phyloP scores from a whole-genome alignment of 2,797 vertebrate species.

The Melanogrammus aeglefinus region DNA sequence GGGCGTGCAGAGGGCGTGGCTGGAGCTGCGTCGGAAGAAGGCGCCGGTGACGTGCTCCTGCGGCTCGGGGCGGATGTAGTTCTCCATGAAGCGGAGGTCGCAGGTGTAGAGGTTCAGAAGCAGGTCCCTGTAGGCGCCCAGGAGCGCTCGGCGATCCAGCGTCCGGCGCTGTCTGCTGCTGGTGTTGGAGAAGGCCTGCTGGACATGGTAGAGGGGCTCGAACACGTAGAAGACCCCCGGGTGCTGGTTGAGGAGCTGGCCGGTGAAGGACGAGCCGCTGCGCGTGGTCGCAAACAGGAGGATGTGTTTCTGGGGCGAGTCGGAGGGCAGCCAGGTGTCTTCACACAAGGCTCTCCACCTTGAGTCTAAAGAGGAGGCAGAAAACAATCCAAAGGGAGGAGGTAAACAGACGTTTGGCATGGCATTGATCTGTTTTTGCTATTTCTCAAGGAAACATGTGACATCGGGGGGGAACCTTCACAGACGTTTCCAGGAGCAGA shows the following conservation, averaged over 20 bases:
- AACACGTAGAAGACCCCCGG: slow-evolving; percentile 78
- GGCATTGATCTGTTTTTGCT: background rate
- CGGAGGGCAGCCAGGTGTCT: slow-evolving; percentile 51
- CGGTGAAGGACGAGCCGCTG: slow-evolving; percentile 81
- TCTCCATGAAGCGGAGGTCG: slow-evolving; percentile 75
- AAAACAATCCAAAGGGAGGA: background rate
- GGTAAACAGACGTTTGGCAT: background rate
- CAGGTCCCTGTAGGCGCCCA: slow-evolving; percentile 77
- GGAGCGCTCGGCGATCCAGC: slow-evolving; percentile 69
- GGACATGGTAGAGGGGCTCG: slow-evolving; percentile 80
- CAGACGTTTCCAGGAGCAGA: background rate
- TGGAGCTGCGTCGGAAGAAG: slow-evolving; percentile 73
- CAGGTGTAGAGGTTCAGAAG: slow-evolving; percentile 79
- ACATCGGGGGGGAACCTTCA: background rate
- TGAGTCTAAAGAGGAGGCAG: slow-evolving; percentile 58
- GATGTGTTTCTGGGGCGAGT: slow-evolving; percentile 69
- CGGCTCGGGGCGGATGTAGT: slow-evolving; percentile 74
- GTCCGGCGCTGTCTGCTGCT: slow-evolving; percentile 65
- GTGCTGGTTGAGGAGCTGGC: slow-evolving; percentile 82
- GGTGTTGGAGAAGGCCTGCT: slow-evolving; percentile 74
- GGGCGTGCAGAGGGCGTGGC: slow-evolving; percentile 76
- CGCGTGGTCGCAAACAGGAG: slow-evolving; percentile 80
- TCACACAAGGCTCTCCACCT: slow-evolving; percentile 67
- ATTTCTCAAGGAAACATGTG: background rate
- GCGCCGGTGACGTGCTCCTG: slow-evolving; percentile 71